These are phyloP conservation scores for Cololabis saira DNA, from an alignment of 2,113 vertebrate species.

Conservation along the genomic window DNA sequence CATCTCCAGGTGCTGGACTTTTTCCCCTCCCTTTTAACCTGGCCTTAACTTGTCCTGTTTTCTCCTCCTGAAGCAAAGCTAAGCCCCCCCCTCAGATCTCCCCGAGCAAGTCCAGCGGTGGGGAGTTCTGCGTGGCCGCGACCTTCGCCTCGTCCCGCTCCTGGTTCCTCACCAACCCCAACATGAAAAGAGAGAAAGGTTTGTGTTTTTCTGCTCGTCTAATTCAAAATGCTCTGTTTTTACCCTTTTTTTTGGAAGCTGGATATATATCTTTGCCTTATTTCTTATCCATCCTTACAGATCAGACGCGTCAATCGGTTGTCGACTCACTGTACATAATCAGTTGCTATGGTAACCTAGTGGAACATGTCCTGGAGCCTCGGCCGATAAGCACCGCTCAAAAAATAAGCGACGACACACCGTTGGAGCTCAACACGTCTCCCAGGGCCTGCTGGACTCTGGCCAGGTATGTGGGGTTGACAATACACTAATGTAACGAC, in stretches of 20 bases:
- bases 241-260: not conserved
- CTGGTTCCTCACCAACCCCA: constrained; percentile 95
- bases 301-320: constrained; percentile 93
- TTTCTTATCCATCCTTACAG: constrained; percentile 70
- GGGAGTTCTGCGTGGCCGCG: constrained; percentile 95
- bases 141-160: constrained; percentile 92
- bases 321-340: constrained; percentile 94
- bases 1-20: too few relatives aligned
- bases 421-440: constrained; percentile 92
- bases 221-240: too few relatives aligned
- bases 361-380: constrained; percentile 95
- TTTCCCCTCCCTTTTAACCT: too few relatives aligned
- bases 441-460: constrained; percentile 95
- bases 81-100: constrained; percentile 97
- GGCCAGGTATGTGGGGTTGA: constrained; percentile 83
- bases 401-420: constrained; percentile 96
- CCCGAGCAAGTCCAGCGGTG: constrained; percentile 94
- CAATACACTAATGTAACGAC: too few relatives aligned
- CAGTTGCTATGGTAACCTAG: constrained; percentile 95
- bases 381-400: constrained; percentile 91
- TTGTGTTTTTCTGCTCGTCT: constrained; percentile 30
- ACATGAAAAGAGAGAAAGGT: constrained; percentile 98
- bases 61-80: constrained; percentile 87
- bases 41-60: not conserved
- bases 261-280: not conserved